A percentile compares a stretch with the other conserved stretches of the same genome.
Conservation (phyloP, 1,140 invertebrate species). For the Drosophila sproati region DNA sequence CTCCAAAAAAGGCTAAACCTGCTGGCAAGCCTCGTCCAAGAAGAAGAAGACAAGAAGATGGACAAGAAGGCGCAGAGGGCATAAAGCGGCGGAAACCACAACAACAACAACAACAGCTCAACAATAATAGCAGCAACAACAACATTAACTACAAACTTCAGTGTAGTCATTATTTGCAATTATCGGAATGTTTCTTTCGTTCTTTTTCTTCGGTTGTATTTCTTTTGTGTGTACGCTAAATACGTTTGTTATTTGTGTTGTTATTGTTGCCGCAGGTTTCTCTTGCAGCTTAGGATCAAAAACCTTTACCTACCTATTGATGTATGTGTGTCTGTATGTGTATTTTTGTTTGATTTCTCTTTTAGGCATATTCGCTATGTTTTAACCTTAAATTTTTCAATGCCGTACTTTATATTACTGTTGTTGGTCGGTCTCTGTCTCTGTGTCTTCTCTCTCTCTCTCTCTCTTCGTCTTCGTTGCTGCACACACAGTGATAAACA, state of each 20-base stretch:
- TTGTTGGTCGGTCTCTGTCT: conserved; percentile 13
- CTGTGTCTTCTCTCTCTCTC: not conserved
- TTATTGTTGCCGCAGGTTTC: conserved; percentile 43
- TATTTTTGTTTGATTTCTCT: conserved; percentile 60
- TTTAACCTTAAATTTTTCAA: conserved; percentile 75
- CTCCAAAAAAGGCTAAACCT: conserved; percentile 72
- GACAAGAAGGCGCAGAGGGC: conserved; percentile 1
- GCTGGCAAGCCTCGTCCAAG: conserved; percentile 25
- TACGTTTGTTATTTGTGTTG: conserved; percentile 41
- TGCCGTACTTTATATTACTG: conserved; percentile 45
- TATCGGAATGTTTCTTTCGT: conserved; percentile 76
- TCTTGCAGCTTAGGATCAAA: conserved; percentile 69
- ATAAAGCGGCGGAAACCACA: conserved; percentile 46
- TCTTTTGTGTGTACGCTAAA: conserved; percentile 63
- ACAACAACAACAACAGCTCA: conserved; percentile 40
- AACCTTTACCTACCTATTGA: conserved; percentile 57
- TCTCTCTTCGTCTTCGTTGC: conserved; percentile 16
- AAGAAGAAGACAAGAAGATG: conserved; percentile 11
- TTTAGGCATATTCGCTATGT: conserved; percentile 50
- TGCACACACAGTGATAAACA: conserved; percentile 69
- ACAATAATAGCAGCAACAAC: conserved; percentile 34
- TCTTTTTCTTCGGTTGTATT: conserved; percentile 43
- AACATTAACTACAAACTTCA: conserved; percentile 64
- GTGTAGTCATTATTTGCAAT: conserved; percentile 80
- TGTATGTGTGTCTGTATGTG: conserved; percentile 12